phyloP scores from a whole-genome alignment of 23 tunicate species.

The Clavelina lepadiformis region DNA sequence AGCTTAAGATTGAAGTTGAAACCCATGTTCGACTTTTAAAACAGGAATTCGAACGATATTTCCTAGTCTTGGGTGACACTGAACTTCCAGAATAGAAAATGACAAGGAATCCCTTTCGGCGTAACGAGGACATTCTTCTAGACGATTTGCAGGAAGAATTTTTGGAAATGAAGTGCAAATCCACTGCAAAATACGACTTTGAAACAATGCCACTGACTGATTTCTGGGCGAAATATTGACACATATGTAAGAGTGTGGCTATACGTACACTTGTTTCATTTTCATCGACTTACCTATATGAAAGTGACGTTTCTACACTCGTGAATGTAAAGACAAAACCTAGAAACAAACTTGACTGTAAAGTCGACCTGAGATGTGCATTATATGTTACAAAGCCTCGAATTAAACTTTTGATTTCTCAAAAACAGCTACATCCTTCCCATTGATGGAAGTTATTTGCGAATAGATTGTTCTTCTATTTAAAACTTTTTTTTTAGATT shows the following conservation, averaged over 20 bases:
- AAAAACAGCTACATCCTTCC: constrained; percentile 12
- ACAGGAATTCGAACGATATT: constrained; percentile 31
- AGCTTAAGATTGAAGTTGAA: constrained; percentile 26
- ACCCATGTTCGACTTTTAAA: constrained; percentile 20
- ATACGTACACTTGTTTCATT: too few relatives aligned
- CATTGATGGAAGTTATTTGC: constrained; percentile 4
- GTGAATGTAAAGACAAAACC: constrained; percentile 33
- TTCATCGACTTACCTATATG: constrained; percentile 8
- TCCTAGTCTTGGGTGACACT: constrained; percentile 27
- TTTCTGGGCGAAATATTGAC: constrained; percentile 42
- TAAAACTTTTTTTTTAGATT: neutral
- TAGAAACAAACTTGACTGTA: constrained; percentile 40
- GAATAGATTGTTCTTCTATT: neutral
- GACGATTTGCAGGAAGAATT: constrained; percentile 29
- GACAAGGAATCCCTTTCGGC: constrained; percentile 50
- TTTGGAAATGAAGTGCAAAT: constrained; percentile 28
- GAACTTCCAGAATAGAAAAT: constrained; percentile 36
- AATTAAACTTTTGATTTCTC: constrained; percentile 14
- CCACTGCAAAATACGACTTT: constrained; percentile 23
- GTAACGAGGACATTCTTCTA: constrained; percentile 30
- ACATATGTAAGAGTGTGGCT: too few relatives aligned
- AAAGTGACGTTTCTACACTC: constrained; percentile 24
- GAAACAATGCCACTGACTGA: constrained; percentile 29
- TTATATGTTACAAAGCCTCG: constrained; percentile 39
- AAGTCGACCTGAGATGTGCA: constrained; percentile 33